Percentiles rank a stretch among this genome's conserved stretches.
phyloP scores from a whole-genome alignment of 1,140 invertebrate species.

The Ephestia elutella region DNA sequence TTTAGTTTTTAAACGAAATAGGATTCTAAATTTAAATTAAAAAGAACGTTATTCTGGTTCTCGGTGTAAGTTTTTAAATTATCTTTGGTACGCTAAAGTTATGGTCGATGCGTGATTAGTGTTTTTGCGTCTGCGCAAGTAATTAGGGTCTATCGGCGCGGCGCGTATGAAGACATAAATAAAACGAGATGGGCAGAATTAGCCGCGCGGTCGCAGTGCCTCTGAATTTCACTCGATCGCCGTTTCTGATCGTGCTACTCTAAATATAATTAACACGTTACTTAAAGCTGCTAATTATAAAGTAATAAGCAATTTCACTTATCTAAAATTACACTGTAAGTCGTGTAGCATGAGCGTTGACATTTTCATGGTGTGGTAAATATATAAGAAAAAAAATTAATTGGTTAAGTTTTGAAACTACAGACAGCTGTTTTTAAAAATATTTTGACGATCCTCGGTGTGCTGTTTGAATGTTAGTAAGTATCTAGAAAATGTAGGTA shows the following conservation, averaged over 20 bases:
- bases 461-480: too few relatives aligned
- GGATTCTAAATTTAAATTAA: constrained; percentile 5
- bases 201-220: constrained; percentile 27
- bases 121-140: constrained; percentile 59
- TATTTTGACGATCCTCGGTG: too few relatives aligned
- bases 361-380: neutral
- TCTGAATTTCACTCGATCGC: constrained; percentile 34
- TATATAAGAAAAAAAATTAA: too few relatives aligned
- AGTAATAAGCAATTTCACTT: constrained; percentile 1
- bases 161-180: constrained; percentile 71
- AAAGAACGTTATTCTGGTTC: neutral
- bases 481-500: too few relatives aligned
- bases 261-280: constrained; percentile 6
- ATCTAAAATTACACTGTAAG: neutral
- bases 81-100: constrained; percentile 12
- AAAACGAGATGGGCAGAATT: constrained; percentile 47
- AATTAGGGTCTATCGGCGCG: constrained; percentile 70
- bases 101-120: constrained; percentile 62
- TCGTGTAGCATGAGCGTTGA: neutral
- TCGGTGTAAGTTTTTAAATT: neutral
- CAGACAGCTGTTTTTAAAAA: too few relatives aligned
- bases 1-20: neutral
- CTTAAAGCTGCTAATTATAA: constrained; percentile 1
- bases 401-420: too few relatives aligned
- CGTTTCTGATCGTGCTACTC: neutral